phyloP scores from a whole-genome alignment of 2,113 vertebrate genomes.

The Pseudolaguvia tuberculata region DNA sequence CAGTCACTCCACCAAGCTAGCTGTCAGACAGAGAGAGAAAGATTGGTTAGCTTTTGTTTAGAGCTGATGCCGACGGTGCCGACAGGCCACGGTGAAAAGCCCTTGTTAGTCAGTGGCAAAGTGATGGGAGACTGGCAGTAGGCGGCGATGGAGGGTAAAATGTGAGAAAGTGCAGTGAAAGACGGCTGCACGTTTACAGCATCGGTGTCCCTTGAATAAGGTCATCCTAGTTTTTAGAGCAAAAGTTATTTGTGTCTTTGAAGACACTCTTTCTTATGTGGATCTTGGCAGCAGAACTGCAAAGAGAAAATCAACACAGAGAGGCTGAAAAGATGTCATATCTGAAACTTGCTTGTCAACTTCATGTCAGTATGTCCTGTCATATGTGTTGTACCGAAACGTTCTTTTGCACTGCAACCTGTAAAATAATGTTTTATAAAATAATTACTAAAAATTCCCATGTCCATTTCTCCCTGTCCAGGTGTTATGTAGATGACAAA shows the following conservation, averaged over 20 bases:
- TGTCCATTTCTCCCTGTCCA: constrained; percentile 51
- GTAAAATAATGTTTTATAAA: too few species aligned
- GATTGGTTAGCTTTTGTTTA: constrained; percentile 41
- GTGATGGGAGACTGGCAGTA: constrained; percentile 23
- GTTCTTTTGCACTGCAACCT: too few species aligned
- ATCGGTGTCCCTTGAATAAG: not conserved
- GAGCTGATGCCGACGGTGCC: constrained; percentile 32
- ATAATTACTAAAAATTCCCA: not conserved
- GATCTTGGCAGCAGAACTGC: not conserved
- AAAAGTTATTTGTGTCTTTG: not conserved
- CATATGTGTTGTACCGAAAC: not conserved
- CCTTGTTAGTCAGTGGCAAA: constrained; percentile 36
- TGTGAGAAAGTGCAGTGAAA: not conserved
- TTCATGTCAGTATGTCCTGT: not conserved
- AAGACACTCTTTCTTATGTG: not conserved
- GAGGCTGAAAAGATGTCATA: not conserved
- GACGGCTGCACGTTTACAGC: constrained; percentile 18
- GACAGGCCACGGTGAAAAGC: constrained; percentile 39
- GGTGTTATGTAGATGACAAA: constrained; percentile 97
- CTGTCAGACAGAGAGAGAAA: constrained; percentile 36
- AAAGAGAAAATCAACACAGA: not conserved
- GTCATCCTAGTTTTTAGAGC: not conserved
- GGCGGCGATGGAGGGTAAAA: not conserved
- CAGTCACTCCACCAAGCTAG: constrained; percentile 23
- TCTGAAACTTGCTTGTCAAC: not conserved